phyloP scores from a whole-genome alignment of 2,888 invertebrate species.

The Patella pellucida region DNA sequence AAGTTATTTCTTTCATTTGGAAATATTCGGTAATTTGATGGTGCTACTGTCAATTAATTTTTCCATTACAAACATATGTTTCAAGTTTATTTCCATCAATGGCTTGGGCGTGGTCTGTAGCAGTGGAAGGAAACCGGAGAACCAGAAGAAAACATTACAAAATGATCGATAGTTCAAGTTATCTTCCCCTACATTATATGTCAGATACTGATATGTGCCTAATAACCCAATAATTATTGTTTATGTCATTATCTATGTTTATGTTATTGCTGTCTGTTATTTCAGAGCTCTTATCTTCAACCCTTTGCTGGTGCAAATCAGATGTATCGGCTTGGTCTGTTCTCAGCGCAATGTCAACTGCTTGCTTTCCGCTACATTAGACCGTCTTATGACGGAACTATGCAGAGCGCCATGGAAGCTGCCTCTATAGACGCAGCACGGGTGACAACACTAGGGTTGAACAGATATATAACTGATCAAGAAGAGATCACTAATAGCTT shows the following conservation, averaged over 20 bases:
- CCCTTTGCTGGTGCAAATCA: conserved; percentile 48
- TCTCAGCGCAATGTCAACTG: conserved; percentile 49
- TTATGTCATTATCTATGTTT: no score
- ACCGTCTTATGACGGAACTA: conserved; percentile 19
- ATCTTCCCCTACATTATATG: no score
- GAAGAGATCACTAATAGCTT: conserved; percentile 34
- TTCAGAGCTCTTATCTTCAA: conserved; percentile 45
- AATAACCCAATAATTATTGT: no score
- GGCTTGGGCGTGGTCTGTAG: no score
- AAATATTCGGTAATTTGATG: conserved; percentile 5
- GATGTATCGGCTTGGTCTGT: conserved; percentile 55
- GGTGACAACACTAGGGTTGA: conserved; percentile 47
- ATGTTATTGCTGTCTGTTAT: no score
- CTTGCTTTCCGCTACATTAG: conserved; percentile 54
- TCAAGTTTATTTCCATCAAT: no score
- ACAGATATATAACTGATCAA: conserved; percentile 41
- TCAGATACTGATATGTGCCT: no score
- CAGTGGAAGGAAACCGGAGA: no score
- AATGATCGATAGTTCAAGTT: no score
- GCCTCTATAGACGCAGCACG: conserved; percentile 51
- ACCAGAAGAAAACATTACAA: no score
- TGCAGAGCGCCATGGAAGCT: conserved; percentile 34
- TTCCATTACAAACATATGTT: background rate
- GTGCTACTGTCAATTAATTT: background rate
- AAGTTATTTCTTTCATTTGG: background rate